Evolutionary conservation across 2,113 vertebrate genomes (phyloP), one percentile per base, ranked within the genome.

Genomic region (Sphaerodactylus townsendi): DNA sequence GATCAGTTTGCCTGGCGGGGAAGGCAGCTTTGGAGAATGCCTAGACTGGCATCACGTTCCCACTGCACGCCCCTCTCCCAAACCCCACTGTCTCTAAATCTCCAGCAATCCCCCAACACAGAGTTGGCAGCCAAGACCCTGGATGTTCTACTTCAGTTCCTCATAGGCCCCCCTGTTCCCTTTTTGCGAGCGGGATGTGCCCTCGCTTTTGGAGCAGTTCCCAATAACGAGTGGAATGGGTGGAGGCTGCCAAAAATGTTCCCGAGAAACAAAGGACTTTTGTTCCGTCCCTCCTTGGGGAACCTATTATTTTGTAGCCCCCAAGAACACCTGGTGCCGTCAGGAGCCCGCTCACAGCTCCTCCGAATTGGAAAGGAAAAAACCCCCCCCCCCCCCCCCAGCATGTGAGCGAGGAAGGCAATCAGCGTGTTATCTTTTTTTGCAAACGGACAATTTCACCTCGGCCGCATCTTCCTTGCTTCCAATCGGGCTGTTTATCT

Each of bases 401-500:
- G 5, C 65, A 14, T 75, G 50, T 35, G 13, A 53, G 23, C n/a
- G 28, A 77, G 48, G 30, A 71, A 78, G 2, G 2, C 23, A 71
- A 71, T 56, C 75, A 75, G 17, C 2, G 25, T 62, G 0, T 82
- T 76, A 13, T 65, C 6, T 71, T 44, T 72, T 5, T 10, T 19
- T 48, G n/a, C 39, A 44, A 21, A 48, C 14, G 1, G 17, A 44
- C 84, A 41, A 73, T 46, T 79, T 62, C 14, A 50, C 66, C 59
- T 0, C 7, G 3, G 4, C 82, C 10, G 33, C 0, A 0, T 6
- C 56, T 73, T 37, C 2, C 59, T 46, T n/a, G 5, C 35, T 85
- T 13, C 68, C 66, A 84, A 87, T 85, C 15, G 0, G 59, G 73
- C 86, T 44, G 33, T 84, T 83, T 73, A 85, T 87, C 81, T 85